Conservation (phyloP, 1,140 invertebrate genomes). For the Dinoponera quadriceps region DNA sequence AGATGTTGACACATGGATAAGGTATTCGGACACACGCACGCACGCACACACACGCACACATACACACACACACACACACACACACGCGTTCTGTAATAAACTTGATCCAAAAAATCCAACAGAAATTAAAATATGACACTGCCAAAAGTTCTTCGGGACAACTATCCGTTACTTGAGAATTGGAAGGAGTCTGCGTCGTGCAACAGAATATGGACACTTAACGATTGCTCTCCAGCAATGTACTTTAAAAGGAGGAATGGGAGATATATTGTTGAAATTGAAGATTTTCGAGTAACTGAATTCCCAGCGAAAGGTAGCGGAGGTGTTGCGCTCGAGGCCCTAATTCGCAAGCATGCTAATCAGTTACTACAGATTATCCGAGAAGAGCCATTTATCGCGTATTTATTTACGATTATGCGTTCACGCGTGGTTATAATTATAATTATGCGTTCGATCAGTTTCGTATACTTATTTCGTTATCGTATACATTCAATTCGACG, state of each 20-base stretch:
- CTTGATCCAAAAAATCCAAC: constrained; percentile 40
- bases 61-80: no score
- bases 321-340: constrained; percentile 26
- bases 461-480: constrained; percentile 36
- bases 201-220: constrained; percentile 38
- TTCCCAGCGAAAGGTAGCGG: constrained; percentile 40
- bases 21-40: neutral
- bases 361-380: neutral
- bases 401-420: neutral
- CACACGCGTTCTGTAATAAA: constrained; percentile 21
- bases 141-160: constrained; percentile 31
- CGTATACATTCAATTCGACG: constrained; percentile 38
- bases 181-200: constrained; percentile 58
- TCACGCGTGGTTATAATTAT: neutral
- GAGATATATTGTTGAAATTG: constrained; percentile 23
- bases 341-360: constrained; percentile 37
- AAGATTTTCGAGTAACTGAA: constrained; percentile 35
- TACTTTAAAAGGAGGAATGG: constrained; percentile 9
- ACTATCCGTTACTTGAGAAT: constrained; percentile 23
- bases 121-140: constrained; percentile 23
- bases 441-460: constrained; percentile 15
- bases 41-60: no score
- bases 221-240: constrained; percentile 9
- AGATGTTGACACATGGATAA: constrained; percentile 31
- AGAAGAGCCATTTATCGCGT: neutral